Conservation (phyloP, 2,888 invertebrate genomes). For the Lapara coniferarum region DNA sequence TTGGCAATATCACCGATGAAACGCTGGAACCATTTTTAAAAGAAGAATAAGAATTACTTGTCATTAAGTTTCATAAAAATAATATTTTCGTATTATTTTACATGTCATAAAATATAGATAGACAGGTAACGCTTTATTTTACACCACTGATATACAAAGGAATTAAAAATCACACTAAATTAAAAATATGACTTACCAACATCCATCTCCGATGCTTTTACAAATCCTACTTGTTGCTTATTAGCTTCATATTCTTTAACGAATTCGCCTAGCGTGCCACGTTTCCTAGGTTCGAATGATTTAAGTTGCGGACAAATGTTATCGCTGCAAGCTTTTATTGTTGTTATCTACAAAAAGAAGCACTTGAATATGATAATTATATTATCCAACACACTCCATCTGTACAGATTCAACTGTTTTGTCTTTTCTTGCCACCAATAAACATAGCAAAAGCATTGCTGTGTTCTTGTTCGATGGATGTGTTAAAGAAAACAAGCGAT, state of each 20-base stretch:
- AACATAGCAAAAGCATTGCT: too few relatives aligned
- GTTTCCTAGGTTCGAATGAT: constrained; percentile 81
- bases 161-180: background rate
- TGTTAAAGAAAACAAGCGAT: too few relatives aligned
- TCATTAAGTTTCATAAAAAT: background rate
- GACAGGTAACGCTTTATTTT: too few relatives aligned
- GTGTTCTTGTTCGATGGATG: too few relatives aligned
- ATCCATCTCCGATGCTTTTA: constrained; percentile 68
- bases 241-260: constrained; percentile 78
- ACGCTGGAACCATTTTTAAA: too few relatives aligned
- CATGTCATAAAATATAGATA: too few relatives aligned
- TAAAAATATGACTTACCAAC: constrained; percentile 48
- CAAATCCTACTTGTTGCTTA: constrained; percentile 58
- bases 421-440: too few relatives aligned
- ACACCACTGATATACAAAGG: too few relatives aligned
- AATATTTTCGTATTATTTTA: background rate
- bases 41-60: too few relatives aligned
- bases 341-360: constrained; percentile 80
- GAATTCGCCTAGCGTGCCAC: constrained; percentile 73
- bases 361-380: constrained; percentile 14
- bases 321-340: constrained; percentile 83
- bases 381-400: background rate
- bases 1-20: too few relatives aligned
- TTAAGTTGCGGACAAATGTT: constrained; percentile 80
- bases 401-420: too few relatives aligned